Base-by-base conservation (phyloP, 2,888 invertebrate genomes). In the Sesia bembeciformis region DNA sequence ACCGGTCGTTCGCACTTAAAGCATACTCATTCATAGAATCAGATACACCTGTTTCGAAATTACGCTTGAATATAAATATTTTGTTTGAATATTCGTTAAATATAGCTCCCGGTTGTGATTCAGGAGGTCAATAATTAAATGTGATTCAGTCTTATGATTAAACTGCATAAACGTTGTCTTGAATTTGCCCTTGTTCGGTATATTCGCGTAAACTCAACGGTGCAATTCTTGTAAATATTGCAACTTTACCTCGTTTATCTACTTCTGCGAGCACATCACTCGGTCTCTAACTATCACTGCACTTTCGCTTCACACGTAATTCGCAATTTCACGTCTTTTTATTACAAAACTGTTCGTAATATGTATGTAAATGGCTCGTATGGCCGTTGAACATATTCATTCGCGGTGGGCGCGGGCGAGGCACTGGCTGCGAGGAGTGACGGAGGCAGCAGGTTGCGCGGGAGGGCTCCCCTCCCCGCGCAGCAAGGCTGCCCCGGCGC, bases 361-460 rank as follows among this genome's bases (percentile, higher is more conserved):
- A 65, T 56, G 58, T 64, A 64, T 65, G 62, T 64, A 62, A 59
- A 56, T 54, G 38, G 6, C 5, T 40, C 43, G 39, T 42, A 39
- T 52, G 52, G 23, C 50, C 39, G 55, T 38, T 6, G 68, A 71
- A 73, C 75, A 72, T 76, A 64, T 67, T 64, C 69, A 68, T 70
- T 66, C 69, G 58, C 66, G 64, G 69, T 77, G 71, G 74, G 79
- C 79, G 81, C 83, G 65, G 71, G 74, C 73, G 81, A 79, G 78
- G 76, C 76, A 78, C 80, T 83, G 68, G 62, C 56, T 53, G 76
- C 68, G 77, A 70, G 67, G 71, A 75, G 74, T 74, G 78, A 67
- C 72, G 78, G 74, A 79, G 81, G 78, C 73, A 74, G 78, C 77
- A 83, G 84, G 84, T 76, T 82, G 84, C 81, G 79, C 77, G 76